Evolutionary conservation across 2,888 invertebrate species (phyloP).

Genomic region (Euproctis similis): DNA sequence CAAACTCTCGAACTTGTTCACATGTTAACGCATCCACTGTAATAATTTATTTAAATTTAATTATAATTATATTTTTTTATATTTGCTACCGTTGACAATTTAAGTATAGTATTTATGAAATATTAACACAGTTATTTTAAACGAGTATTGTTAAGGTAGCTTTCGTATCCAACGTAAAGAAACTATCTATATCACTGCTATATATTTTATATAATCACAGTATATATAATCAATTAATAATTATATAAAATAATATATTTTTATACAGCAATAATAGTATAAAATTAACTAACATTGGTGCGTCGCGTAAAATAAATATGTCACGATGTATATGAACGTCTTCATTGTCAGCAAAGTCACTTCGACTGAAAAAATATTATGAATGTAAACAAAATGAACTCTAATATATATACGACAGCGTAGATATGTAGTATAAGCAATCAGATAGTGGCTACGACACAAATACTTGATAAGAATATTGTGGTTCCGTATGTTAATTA

Average conservation of each 20-base stretch:
- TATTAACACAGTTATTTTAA: too few relatives aligned
- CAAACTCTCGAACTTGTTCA: constrained; percentile 25
- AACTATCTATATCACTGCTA: too few relatives aligned
- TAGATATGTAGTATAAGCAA: constrained; percentile 17
- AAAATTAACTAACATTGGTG: constrained; percentile 31
- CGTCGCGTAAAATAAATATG: constrained; percentile 23
- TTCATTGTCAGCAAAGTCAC: constrained; percentile 33
- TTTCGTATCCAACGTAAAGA: too few relatives aligned
- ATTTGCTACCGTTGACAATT: too few relatives aligned
- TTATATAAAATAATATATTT: not conserved
- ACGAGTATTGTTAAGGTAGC: too few relatives aligned
- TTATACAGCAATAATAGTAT: not conserved
- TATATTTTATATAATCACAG: constrained; percentile 1
- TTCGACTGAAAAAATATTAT: constrained; percentile 17
- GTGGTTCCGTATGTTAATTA: constrained; percentile 12
- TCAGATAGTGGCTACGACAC: too few relatives aligned
- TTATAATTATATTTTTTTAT: too few relatives aligned
- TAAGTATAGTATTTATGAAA: too few relatives aligned
- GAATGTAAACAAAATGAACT: constrained; percentile 6
- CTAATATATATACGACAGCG: constrained; percentile 18
- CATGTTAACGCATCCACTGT: constrained; percentile 30
- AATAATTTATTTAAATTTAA: too few relatives aligned
- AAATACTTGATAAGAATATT: constrained; percentile 10
- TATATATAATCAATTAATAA: not conserved
- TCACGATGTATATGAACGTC: constrained; percentile 31